Percentiles rank a stretch among this genome's conserved stretches.
phyloP scores from a whole-genome alignment of 2,797 vertebrate species.

The Oryzias dopingdopingensis region DNA sequence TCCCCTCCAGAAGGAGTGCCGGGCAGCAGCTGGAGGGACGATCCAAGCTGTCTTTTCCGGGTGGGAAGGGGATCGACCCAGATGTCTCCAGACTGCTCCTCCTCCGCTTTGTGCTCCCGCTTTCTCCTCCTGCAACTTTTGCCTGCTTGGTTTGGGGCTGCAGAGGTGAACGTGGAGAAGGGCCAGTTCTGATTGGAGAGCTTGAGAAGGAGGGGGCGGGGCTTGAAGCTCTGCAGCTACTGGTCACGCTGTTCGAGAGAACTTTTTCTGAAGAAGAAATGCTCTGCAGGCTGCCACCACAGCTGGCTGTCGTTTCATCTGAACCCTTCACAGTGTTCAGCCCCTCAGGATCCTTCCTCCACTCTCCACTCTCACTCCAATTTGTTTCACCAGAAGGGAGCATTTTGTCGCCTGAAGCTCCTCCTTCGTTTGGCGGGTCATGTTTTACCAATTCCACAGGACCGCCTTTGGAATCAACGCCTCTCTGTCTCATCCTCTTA shows the following conservation, averaged over 20 bases:
- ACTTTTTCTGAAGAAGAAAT: slow-evolving; percentile 23
- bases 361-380: background rate
- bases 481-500: slow-evolving; percentile 84
- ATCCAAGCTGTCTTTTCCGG: slow-evolving; percentile 70
- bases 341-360: slow-evolving; percentile 5
- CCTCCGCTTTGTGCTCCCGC: slow-evolving; percentile 37
- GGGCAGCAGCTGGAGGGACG: slow-evolving; percentile 87
- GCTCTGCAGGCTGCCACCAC: slow-evolving; percentile 17
- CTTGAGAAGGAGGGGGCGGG: slow-evolving; percentile 15
- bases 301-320: slow-evolving; percentile 20
- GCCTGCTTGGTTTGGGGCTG: slow-evolving; percentile 66
- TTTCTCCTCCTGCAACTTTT: slow-evolving; percentile 14
- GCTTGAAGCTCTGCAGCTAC: slow-evolving; percentile 8
- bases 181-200: slow-evolving; percentile 83
- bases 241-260: slow-evolving; percentile 3
- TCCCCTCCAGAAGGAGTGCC: slow-evolving; percentile 84
- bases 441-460: slow-evolving; percentile 22
- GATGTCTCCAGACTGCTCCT: slow-evolving; percentile 64
- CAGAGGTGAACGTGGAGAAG: slow-evolving; percentile 80
- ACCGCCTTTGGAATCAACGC: slow-evolving; percentile 24
- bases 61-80: slow-evolving; percentile 66
- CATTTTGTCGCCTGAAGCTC: background rate
- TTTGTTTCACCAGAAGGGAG: slow-evolving; percentile 1
- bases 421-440: slow-evolving; percentile 1
- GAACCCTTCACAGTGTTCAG: slow-evolving; percentile 5